These are phyloP conservation scores for Jacana jacana DNA, from an alignment of 2,113 vertebrate species.

Conservation along the genomic window DNA sequence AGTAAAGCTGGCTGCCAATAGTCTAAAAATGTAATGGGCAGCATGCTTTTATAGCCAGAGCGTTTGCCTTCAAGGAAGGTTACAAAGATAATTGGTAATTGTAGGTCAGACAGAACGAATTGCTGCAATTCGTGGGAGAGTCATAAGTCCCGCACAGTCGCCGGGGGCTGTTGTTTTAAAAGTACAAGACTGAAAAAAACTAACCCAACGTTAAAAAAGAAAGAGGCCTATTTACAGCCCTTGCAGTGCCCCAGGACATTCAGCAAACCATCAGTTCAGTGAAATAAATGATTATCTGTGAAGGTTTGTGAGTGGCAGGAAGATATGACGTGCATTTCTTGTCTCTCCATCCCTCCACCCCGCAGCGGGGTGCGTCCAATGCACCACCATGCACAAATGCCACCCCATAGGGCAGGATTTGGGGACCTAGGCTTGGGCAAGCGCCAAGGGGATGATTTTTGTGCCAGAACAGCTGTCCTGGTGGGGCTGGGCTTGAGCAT, in stretches of 20 bases:
- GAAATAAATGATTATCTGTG: not conserved
- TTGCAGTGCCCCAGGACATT: not conserved
- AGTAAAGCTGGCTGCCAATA: constrained; percentile 61
- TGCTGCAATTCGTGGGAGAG: constrained; percentile 40
- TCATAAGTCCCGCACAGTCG: not conserved
- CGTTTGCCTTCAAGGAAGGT: constrained; percentile 64
- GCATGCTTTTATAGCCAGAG: not conserved
- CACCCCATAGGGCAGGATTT: fast-evolving
- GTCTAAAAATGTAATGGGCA: constrained; percentile 28
- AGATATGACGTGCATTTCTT: not conserved
- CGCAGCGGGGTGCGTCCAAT: fast-evolving
- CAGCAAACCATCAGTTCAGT: not conserved
- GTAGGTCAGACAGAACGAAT: constrained; percentile 56
- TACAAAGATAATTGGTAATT: constrained; percentile 50
- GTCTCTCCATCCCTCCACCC: not conserved
- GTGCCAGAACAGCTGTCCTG: fast-evolving
- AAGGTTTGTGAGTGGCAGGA: not conserved
- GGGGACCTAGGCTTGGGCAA: not conserved
- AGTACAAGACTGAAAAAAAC: not conserved
- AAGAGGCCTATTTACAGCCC: not conserved
- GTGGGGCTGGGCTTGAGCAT: not conserved
- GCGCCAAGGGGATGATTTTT: not conserved
- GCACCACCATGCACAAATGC: not conserved
- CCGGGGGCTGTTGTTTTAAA: constrained; percentile 30
- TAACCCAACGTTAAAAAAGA: not conserved